These are phyloP conservation scores for Ephestia elutella DNA, from an alignment of 1,140 invertebrate species.

Conservation along the genomic window DNA sequence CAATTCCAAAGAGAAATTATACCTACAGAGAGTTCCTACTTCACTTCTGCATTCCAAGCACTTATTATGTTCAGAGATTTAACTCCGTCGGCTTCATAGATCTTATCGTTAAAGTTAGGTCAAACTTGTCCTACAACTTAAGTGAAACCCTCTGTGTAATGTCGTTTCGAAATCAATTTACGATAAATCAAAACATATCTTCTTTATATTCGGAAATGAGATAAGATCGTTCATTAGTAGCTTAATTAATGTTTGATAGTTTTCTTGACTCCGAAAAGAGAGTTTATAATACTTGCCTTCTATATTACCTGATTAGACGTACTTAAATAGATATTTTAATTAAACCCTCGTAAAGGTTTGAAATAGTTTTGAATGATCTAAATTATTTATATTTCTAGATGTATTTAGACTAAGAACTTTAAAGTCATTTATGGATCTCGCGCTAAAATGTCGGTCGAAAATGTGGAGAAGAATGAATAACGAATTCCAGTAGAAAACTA, in stretches of 20 bases:
- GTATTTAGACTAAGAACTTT: too few relatives aligned
- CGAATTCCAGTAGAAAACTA: too few relatives aligned
- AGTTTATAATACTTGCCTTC: background rate
- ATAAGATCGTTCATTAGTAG: background rate
- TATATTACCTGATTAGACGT: background rate
- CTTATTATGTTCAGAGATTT: slow-evolving; percentile 3
- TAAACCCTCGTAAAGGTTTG: background rate
- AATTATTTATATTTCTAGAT: too few relatives aligned
- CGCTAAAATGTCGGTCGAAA: too few relatives aligned
- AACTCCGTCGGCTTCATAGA: slow-evolving; percentile 4
- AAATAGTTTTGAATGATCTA: too few relatives aligned
- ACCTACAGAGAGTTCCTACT: too few relatives aligned
- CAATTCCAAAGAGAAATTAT: too few relatives aligned
- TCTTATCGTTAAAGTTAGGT: slow-evolving; percentile 6
- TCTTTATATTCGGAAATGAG: background rate
- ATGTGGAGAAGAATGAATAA: too few relatives aligned
- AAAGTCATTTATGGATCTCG: too few relatives aligned
- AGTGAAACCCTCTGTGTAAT: slow-evolving; percentile 5
- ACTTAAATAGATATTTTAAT: background rate
- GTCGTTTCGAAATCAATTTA: background rate
- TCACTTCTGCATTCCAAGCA: slow-evolving; percentile 5
- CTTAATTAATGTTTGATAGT: background rate
- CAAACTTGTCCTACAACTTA: slow-evolving; percentile 5
- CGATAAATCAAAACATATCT: background rate
- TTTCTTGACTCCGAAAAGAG: background rate